Conservation (phyloP, 92 coral and sea anemone genomes). For the Umimayanthus kanabou region DNA sequence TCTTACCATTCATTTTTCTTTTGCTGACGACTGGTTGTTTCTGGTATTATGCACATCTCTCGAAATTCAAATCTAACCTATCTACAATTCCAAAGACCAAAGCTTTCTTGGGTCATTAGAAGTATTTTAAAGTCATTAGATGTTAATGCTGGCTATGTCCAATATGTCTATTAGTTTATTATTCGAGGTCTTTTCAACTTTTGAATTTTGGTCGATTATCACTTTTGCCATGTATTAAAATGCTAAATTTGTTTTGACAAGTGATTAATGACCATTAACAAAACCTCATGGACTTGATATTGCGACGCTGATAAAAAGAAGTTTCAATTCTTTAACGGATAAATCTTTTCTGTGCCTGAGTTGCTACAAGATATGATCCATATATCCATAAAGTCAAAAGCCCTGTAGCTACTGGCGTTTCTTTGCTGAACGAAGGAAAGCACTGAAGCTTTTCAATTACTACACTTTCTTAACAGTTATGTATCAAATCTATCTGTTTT, state of each 20-base stretch:
- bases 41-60: too few species aligned
- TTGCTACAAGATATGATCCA: neutral
- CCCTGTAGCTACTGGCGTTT: neutral
- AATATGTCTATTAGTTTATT: neutral
- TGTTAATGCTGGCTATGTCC: too few species aligned
- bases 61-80: too few species aligned
- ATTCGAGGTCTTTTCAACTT: conserved; percentile 4
- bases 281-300: neutral
- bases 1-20: too few species aligned
- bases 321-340: neutral
- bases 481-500: too few species aligned
- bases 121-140: neutral
- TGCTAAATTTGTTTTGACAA: conserved; percentile 45
- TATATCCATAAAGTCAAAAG: neutral
- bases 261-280: conserved; percentile 17
- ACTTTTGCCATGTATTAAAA: conserved; percentile 15
- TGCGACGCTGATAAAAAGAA: neutral
- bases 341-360: neutral
- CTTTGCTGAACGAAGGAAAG: neutral
- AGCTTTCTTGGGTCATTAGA: neutral
- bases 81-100: neutral
- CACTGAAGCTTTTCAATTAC: neutral
- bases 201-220: neutral
- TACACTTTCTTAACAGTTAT: too few species aligned
- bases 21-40: neutral